Conservation (phyloP, 2,113 vertebrate species). For the Dromaius novaehollandiae region DNA sequence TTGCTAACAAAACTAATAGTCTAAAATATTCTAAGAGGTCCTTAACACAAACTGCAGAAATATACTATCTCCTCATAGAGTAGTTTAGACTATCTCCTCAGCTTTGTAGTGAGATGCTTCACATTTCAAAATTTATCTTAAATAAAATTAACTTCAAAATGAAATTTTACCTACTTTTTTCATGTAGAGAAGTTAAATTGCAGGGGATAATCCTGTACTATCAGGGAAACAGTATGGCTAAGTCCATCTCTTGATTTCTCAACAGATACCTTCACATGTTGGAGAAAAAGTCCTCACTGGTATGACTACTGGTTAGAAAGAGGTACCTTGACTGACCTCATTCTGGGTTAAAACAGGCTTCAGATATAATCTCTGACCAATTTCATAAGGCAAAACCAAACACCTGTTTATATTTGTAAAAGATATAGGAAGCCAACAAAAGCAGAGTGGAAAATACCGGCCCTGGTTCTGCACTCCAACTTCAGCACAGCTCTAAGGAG, state of each 20-base stretch:
- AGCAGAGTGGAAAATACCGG: neutral
- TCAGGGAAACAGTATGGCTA: neutral
- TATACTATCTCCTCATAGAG: no score
- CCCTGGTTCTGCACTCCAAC: neutral
- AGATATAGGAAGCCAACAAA: neutral
- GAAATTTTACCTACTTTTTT: neutral
- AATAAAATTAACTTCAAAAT: neutral
- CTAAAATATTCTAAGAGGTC: no score
- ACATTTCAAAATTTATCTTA: neutral
- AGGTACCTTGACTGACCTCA: neutral
- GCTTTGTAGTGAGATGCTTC: neutral
- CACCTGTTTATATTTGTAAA: neutral
- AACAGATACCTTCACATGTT: neutral
- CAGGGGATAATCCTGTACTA: neutral
- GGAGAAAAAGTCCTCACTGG: neutral
- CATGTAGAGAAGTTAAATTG: neutral
- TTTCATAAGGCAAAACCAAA: neutral
- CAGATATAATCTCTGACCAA: neutral
- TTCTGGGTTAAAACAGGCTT: neutral
- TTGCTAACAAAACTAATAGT: neutral
- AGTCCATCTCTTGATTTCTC: neutral
- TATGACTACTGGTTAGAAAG: neutral
- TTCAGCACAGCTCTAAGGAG: neutral
- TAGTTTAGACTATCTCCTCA: neutral
- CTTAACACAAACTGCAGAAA: no score